These are phyloP conservation scores for Edolisoma coerulescens DNA, from an alignment of 2,113 vertebrate genomes.

Conservation along the genomic window DNA sequence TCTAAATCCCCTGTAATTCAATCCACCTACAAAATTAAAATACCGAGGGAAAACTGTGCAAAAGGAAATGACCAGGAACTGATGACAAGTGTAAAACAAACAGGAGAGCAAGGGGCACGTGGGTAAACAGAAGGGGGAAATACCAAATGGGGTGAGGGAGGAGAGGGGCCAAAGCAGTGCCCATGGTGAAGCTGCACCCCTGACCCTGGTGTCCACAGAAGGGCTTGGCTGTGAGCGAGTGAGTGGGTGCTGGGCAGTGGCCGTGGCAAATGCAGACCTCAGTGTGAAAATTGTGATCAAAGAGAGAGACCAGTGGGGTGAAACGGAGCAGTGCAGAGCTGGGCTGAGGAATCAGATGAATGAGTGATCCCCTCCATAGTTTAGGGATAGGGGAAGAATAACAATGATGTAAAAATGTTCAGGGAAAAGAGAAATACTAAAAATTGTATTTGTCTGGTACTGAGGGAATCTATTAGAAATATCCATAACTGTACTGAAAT, in stretches of 20 bases:
- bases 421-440: not conserved
- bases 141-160: not conserved
- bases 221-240: accelerated
- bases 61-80: not conserved
- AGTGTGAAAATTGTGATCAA: not conserved
- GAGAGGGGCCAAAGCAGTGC: not conserved
- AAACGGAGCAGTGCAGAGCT: accelerated
- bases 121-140: not conserved
- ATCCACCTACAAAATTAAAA: not conserved
- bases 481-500: not conserved
- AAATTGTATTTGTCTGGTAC: not conserved
- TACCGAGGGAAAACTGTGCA: not conserved
- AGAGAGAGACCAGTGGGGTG: not conserved
- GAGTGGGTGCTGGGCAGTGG: not conserved
- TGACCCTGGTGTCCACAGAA: accelerated
- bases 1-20: not conserved
- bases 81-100: not conserved
- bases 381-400: not conserved
- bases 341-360: too few relatives aligned
- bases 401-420: not conserved
- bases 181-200: not conserved
- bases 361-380: not conserved
- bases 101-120: not conserved
- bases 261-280: not conserved
- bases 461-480: not conserved